Conservation (phyloP, 2,888 invertebrate species). For the Plutella xylostella region DNA sequence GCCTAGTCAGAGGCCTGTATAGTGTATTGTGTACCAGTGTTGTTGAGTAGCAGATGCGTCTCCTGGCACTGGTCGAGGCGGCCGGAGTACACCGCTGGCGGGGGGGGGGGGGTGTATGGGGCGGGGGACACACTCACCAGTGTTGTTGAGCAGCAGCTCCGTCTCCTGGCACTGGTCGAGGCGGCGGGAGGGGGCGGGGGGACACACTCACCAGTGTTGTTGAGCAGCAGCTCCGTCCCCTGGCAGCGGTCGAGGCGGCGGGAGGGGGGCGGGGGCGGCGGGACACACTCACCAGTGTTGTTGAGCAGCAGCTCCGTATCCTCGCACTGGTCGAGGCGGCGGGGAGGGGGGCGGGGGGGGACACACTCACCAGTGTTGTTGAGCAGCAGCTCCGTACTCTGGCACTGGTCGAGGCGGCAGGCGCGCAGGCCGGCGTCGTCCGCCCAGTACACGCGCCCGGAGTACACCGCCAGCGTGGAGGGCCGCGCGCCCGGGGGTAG, state of each 20-base stretch:
- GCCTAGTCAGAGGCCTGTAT: too few relatives aligned
- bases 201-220: constrained; percentile 66
- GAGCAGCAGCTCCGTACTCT: constrained; percentile 53
- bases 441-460: constrained; percentile 75
- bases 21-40: too few relatives aligned
- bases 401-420: constrained; percentile 70
- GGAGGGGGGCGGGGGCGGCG: too few relatives aligned
- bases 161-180: constrained; percentile 55
- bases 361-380: constrained; percentile 69
- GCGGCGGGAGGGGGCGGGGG: too few relatives aligned
- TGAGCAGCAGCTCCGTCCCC: constrained; percentile 58
- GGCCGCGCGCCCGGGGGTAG: constrained; percentile 55
- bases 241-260: constrained; percentile 71
- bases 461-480: constrained; percentile 75
- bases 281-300: constrained; percentile 74
- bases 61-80: constrained; percentile 56
- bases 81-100: too few relatives aligned
- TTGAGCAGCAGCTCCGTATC: too few relatives aligned
- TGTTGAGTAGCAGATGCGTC: constrained; percentile 64
- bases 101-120: too few relatives aligned
- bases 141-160: constrained; percentile 68
- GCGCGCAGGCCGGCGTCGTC: constrained; percentile 74
- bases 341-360: too few relatives aligned
- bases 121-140: too few relatives aligned
- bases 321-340: too few relatives aligned